Evolutionary conservation across 2,113 vertebrate genomes (phyloP).

Genomic region (Podilymbus podiceps): DNA sequence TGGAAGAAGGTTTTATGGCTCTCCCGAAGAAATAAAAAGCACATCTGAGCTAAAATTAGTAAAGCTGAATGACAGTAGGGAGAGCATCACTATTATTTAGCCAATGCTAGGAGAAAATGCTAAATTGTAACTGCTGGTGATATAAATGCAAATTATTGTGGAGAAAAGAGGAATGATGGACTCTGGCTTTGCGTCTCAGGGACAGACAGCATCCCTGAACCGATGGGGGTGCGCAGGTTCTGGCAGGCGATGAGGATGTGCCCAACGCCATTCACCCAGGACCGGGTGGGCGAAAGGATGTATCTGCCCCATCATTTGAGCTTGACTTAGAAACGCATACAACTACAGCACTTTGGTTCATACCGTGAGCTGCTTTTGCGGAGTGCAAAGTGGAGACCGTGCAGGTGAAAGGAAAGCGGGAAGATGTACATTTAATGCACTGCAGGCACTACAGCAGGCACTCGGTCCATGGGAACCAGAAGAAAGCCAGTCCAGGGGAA

Average conservation of each 20-base stretch:
- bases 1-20: constrained; percentile 69
- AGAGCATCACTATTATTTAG: constrained; percentile 42
- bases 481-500: background rate
- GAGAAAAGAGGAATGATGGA: constrained; percentile 58
- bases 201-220: background rate
- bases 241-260: background rate
- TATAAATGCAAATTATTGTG: constrained; percentile 44
- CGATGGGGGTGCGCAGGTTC: background rate
- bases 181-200: constrained; percentile 30
- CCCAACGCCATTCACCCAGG: background rate
- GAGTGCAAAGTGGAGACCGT: background rate
- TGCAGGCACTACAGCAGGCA: background rate
- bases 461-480: background rate
- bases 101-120: constrained; percentile 22
- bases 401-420: background rate
- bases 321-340: background rate
- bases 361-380: background rate
- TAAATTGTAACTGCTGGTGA: constrained; percentile 38
- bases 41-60: constrained; percentile 65
- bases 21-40: constrained; percentile 63
- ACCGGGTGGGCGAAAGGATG: background rate
- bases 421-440: background rate
- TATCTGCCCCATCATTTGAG: background rate
- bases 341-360: background rate
- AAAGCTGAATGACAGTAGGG: constrained; percentile 26